Base-by-base conservation (phyloP, 2,797 vertebrate species). In the Caiman crocodilus region DNA sequence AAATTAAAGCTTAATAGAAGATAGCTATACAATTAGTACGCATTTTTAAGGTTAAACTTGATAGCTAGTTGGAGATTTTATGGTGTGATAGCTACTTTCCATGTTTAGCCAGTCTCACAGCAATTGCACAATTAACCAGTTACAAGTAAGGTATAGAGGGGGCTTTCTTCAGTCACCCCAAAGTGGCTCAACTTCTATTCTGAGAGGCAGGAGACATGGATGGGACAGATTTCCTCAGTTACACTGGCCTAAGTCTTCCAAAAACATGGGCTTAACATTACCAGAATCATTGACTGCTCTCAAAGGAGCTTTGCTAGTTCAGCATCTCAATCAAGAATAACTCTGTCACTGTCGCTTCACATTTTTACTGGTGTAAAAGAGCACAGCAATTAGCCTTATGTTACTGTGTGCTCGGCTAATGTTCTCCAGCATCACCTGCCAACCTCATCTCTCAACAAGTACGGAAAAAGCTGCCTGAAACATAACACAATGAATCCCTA, bases 291-390 rank as follows among this genome's bases (percentile, higher is more conserved):
- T 35, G 32, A 32, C 20, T 35, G 42, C 21, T 35, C 42, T 79
- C 74, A 14, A 0, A 13, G 69, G 30, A 88, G 60, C 63, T 81
- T 82, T 90, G 4, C 74, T 79, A 3, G 64, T 76, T 75, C 59
- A 79, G 56, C 55, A 83, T 28, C 30, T 90, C 78, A 61, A 89
- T 56, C 73, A 63, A 71, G 77, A 82, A 90, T 50, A 87, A 94
- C 73, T 50, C 42, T 82, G 32, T 73, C 87, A 88, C 90, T 58
- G 42, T 64, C 73, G 73, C 63, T 85, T 91, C 32, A 82, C 26
- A 64, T 89, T 87, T 91, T 92, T 2, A 69, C 50, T 57, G 26
- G 16, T 65, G 64, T 14, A 92, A 94, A 85, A 78, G 67, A 91
- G 76, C 32, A 1, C 25, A 15, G 59, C 16, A 60, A 35, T 42